These are phyloP conservation scores for Hirtodrosophila histrioides DNA, from an alignment of 2,888 invertebrate species.

Conservation along the genomic window DNA sequence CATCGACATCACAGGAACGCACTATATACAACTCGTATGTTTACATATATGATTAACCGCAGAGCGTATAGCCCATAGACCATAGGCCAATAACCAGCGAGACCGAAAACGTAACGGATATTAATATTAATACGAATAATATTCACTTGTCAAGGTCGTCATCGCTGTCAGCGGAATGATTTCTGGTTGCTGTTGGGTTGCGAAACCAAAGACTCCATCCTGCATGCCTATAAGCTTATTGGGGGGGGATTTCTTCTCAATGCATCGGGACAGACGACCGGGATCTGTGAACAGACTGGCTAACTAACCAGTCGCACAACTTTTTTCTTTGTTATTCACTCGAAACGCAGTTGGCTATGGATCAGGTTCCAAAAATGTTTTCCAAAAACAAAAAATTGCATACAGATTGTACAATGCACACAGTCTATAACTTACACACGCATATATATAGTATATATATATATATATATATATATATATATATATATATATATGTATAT, in stretches of 20 bases:
- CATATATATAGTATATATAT: too few relatives aligned
- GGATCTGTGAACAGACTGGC: conserved; percentile 8
- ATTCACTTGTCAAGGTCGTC: conserved; percentile 60
- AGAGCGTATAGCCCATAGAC: conserved; percentile 26
- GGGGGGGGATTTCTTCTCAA: conserved; percentile 6
- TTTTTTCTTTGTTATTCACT: conserved; percentile 49
- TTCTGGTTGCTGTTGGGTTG: conserved; percentile 34
- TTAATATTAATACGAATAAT: conserved; percentile 27
- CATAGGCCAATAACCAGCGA: conserved; percentile 42
- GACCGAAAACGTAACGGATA: conserved; percentile 56
- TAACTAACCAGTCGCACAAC: conserved; percentile 45
- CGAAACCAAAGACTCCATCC: conserved; percentile 57
- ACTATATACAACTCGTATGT: background rate
- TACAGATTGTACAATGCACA: conserved; percentile 21
- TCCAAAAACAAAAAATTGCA: conserved; percentile 45
- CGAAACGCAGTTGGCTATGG: conserved; percentile 20
- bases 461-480: background rate
- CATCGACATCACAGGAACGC: conserved; percentile 44
- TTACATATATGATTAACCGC: background rate
- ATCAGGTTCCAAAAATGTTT: conserved; percentile 64
- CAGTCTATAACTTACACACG: background rate
- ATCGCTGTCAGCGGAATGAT: conserved; percentile 14
- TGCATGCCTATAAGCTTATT: conserved; percentile 7
- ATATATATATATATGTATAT: conserved; percentile 2
- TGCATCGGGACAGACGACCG: conserved; percentile 1